Base-by-base conservation (phyloP, 64 coral and sea anemone species). In the Montipora foliosa region DNA sequence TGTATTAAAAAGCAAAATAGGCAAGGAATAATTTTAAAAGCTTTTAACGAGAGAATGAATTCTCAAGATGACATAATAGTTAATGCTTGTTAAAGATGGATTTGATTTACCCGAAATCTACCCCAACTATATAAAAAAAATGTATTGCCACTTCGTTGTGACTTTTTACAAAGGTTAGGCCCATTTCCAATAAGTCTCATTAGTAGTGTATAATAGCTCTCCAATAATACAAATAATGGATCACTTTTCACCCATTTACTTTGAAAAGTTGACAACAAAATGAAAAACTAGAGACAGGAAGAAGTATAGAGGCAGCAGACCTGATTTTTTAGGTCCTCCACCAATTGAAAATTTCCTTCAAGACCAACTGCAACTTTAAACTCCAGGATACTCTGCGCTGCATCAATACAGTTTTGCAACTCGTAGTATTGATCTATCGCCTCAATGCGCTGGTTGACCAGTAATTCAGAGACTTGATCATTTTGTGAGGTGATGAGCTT, bases 341-440 rank as follows among this genome's bases (percentile, higher is more conserved):
- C 69, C 14, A 86, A 11, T 12, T 45, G 19, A 50, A 92, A 92
- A 44, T 92, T 50, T 66, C 91, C 91, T 48, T 55, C 8, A 76
- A 92, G 72, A 29, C 78, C 76, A 47, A 92, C 16, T 51, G 12
- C 0, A 8, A 16, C 12, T 55, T 78, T 92, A 52, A 92, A 92
- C 72, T 87, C 53, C 74, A 82, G 45, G 52, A 92, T 80, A 50
- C 44, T 87, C 13, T 25, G 17, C 48, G 80, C 81, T 12, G 91
- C 91, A 9, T 83, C 49, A 52, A 83, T 48, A 53, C n/a, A 81
- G 24, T 14, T 61, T 10, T 83, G 79, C 16, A 86, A 29, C 47
- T 76, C 87, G 53, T 55, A 49, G 74, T 93, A 93, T 21, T 77
- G 82, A 1, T 87, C 0, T 67, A 93, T 87, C 57, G 72, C 73